Evolutionary conservation across 2,888 invertebrate genomes (phyloP), one percentile per base, ranked within the genome.

Genomic region (Eulithis prunata): DNA sequence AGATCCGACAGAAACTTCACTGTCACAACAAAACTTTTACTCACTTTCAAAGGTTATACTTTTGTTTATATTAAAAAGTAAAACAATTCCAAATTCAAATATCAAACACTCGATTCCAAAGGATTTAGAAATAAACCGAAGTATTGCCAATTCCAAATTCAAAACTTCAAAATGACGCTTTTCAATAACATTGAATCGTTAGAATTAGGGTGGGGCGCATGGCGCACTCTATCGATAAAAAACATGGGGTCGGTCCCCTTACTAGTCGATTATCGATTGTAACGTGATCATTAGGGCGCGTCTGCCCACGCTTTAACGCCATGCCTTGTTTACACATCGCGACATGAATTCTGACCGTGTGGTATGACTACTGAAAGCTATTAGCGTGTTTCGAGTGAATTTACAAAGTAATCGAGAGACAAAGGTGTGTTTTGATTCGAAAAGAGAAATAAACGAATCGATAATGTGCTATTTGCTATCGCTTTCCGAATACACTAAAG

Each of bases 261-360:
- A 64, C 71, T 70, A 72, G 65, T 64, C 57, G 69, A 72, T 66
- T 78, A 79, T 81, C 76, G 81, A 80, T 81, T 80, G 80, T 75
- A 81, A 81, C 75, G 67, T 71, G 78, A 81, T 80, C 79, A 77
- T 77, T 76, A 77, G 76, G 78, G 76, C 68, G 72, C 72, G 75
- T 72, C 77, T 71, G 68, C 70, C 69, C 62, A 64, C 72, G 75
- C 72, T 69, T 69, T 70, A 71, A 71, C 69, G 70, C 66, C 71
- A 68, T 75, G 66, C 77, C 77, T 76, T 79, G 78, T 78, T 79
- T 77, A 73, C 75, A 72, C 71, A 61, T 61, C 70, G 69, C 73
- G 73, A 72, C 72, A 66, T 57, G 73, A 75, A 74, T 71, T 72
- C 68, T 69, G 69, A 63, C 64, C 68, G 68, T 72, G 70, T 68